Base-by-base conservation (phyloP, 1,140 invertebrate species). In the Frieseomelitta varia region DNA sequence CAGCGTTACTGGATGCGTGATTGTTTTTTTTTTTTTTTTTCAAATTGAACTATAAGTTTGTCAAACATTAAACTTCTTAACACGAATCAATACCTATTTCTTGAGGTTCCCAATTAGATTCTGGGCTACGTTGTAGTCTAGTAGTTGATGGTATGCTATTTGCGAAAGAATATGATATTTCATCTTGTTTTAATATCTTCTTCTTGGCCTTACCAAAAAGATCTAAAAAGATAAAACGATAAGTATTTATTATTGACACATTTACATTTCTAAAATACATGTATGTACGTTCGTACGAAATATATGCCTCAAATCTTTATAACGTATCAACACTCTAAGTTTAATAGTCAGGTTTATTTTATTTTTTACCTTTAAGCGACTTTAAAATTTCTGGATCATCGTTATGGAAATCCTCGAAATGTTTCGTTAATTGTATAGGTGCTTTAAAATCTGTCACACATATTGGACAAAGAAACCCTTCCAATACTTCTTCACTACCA, bases 401-500 rank as follows among this genome's bases (percentile, higher is more conserved):
- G 87, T 97, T 96, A 92, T 99, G 98, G 83, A 96, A 95, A 85
- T 97, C 97, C 93, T 99, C 97, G 95, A 99, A 99, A 94, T 99
- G 98, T 85, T 96, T 96, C 61, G 98, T 97, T 82, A 99, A 95
- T 91, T 97, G 96, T 77, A 96, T 96, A 14, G 98, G 96, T 30
- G 97, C 97, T 91, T 97, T 97, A 27, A 98, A 96, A 94, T 99
- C 98, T 69, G 97, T 97, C 95, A 98, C 97, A 93, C 98, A 99
- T 91, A 98, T 98, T 1, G 98, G 98, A 94, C 98, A 99, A 8
- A 99, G 95, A 93, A 99, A 99, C 14, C 98, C 98, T 94, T 99
- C 98, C 80, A 98, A 94, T 81, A 98, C 97, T 89, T 97, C 96
- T 21, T 95, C 95, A 75, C 89, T 91, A 30, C 88, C 91, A 78